phyloP scores from a whole-genome alignment of 1,140 invertebrate species.

The Periplaneta americana region DNA sequence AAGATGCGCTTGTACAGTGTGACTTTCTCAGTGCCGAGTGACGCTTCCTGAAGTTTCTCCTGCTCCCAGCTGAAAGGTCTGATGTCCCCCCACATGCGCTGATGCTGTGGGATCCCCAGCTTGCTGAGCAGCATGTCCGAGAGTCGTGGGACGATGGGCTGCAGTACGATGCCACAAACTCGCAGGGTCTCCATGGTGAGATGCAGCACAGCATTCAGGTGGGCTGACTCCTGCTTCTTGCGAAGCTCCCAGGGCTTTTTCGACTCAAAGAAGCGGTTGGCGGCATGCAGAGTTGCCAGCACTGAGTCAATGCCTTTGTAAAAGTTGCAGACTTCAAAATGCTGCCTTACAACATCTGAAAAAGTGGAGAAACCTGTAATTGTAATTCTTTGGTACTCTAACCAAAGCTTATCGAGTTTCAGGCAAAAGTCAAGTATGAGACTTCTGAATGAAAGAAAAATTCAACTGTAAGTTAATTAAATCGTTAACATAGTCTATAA shows the following conservation, averaged over 20 bases:
- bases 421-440: too few species aligned
- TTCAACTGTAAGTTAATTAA: too few species aligned
- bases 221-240: conserved; percentile 39
- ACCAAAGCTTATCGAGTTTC: too few species aligned
- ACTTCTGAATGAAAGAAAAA: too few species aligned
- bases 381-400: too few species aligned
- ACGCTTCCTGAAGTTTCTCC: conserved; percentile 4
- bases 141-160: conserved; percentile 79
- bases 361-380: conserved; percentile 23
- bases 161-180: conserved; percentile 68
- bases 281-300: conserved; percentile 63
- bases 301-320: conserved; percentile 77
- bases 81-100: conserved; percentile 47
- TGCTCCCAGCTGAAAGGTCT: conserved; percentile 27
- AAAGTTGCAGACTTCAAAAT: conserved; percentile 76
- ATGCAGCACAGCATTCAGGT: conserved; percentile 70
- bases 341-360: conserved; percentile 48
- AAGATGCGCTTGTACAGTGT: conserved; percentile 37
- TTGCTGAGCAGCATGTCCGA: conserved; percentile 57
- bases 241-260: conserved; percentile 83
- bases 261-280: conserved; percentile 82
- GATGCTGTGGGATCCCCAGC: conserved; percentile 45
- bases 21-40: conserved; percentile 27
- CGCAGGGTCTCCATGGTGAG: conserved; percentile 79
- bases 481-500: too few species aligned